Evolutionary conservation across 2,888 invertebrate genomes (phyloP).

Genomic region (Drosophila recens): DNA sequence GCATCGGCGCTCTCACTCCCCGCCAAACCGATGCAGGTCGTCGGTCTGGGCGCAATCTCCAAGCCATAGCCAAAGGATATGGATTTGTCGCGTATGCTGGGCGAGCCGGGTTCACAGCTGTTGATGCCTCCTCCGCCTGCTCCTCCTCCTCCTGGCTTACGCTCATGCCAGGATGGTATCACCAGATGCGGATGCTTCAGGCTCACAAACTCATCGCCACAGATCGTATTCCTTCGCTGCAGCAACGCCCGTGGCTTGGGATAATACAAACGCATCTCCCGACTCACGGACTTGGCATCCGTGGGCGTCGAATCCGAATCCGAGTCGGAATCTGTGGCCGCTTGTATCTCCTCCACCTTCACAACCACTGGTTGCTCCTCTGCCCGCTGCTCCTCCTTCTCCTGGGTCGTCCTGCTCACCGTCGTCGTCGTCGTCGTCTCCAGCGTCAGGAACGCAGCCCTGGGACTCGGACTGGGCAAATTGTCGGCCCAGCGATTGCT

Average conservation of each 20-base stretch:
- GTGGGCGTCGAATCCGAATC: conserved; percentile 85
- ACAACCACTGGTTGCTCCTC: conserved; percentile 4
- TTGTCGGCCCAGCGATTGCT: conserved; percentile 89
- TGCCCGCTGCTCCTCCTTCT: conserved; percentile 1
- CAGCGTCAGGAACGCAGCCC: conserved; percentile 87
- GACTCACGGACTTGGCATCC: conserved; percentile 82
- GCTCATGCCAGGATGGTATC: conserved; percentile 90
- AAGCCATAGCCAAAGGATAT: conserved; percentile 91
- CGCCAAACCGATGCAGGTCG: conserved; percentile 88
- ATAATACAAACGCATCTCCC: conserved; percentile 88
- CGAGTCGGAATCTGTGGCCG: conserved; percentile 84
- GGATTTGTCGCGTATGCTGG: conserved; percentile 91
- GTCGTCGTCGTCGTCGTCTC: conserved; percentile 55
- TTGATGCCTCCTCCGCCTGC: conserved; percentile 4
- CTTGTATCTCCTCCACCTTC: conserved; percentile 30
- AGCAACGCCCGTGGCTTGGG: conserved; percentile 91
- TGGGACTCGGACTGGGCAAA: conserved; percentile 89
- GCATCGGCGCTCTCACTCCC: conserved; percentile 62
- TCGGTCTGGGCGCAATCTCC: conserved; percentile 89
- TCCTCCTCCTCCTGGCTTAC: conserved; percentile 86
- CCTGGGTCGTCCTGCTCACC: conserved; percentile 26
- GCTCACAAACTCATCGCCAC: conserved; percentile 90
- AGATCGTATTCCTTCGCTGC: conserved; percentile 94
- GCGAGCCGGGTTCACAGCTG: conserved; percentile 85
- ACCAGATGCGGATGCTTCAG: conserved; percentile 81